phyloP scores from a whole-genome alignment of 2,888 invertebrate species.

The Volucella zonaria region DNA sequence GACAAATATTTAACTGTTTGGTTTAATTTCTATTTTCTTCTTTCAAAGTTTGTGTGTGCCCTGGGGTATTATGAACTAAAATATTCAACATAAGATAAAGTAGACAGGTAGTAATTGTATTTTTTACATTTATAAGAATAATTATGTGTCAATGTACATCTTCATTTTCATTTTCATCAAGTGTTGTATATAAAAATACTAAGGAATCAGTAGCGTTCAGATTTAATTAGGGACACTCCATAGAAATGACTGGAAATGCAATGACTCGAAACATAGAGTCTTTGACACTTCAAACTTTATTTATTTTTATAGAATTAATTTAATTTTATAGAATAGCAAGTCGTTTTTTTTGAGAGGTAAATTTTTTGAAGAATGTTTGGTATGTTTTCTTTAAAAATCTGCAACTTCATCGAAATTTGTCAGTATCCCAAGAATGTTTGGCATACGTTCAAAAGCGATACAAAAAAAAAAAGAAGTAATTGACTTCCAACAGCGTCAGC shows the following conservation, averaged over 20 bases:
- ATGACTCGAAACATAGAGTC: not conserved
- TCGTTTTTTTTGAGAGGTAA: too few species aligned
- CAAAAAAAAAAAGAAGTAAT: too few species aligned
- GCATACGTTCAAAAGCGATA: not conserved
- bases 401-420: not conserved
- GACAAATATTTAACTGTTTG: slow-evolving; percentile 30
- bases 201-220: not conserved
- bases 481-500: too few species aligned
- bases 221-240: too few species aligned
- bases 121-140: slow-evolving; percentile 25
- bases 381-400: too few species aligned
- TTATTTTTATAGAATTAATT: too few species aligned
- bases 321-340: too few species aligned
- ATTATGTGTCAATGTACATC: slow-evolving; percentile 5
- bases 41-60: not conserved
- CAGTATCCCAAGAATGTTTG: too few species aligned
- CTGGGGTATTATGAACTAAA: slow-evolving; percentile 32
- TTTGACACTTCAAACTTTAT: not conserved
- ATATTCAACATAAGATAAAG: slow-evolving; percentile 42
- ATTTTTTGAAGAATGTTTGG: too few species aligned
- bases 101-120: slow-evolving; percentile 40
- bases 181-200: slow-evolving; percentile 22
- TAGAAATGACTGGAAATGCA: not conserved
- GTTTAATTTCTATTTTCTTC: slow-evolving; percentile 8
- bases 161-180: slow-evolving; percentile 30